A percentile compares a stretch with the other conserved stretches of the same genome.
phyloP scores from a whole-genome alignment of 2,888 invertebrate genomes.

The Schizaphis graminum region DNA sequence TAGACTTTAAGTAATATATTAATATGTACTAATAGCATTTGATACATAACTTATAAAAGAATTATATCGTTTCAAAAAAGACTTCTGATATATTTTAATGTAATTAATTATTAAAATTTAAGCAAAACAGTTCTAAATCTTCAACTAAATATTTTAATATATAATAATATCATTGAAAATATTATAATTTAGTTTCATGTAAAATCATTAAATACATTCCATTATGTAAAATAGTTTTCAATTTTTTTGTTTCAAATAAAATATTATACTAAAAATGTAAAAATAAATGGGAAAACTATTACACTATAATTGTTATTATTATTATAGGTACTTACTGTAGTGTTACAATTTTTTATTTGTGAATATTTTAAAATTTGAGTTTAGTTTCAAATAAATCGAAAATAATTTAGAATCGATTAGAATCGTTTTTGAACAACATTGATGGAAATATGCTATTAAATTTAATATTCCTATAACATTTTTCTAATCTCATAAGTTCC shows the following conservation, averaged over 20 bases:
- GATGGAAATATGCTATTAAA: neutral
- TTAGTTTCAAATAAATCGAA: neutral
- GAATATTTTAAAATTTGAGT: neutral
- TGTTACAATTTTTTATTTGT: neutral
- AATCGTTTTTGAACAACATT: neutral
- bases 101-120: neutral
- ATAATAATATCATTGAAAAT: neutral
- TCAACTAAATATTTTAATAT: neutral
- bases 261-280: neutral
- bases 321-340: neutral
- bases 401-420: neutral
- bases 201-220: neutral
- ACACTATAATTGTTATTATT: neutral
- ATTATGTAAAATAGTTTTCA: neutral
- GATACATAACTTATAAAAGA: neutral
- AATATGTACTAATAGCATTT: neutral
- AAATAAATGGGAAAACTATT: neutral
- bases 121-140: neutral
- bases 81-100: neutral
- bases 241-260: neutral
- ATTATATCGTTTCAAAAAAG: neutral
- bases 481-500: neutral
- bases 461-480: neutral
- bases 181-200: neutral
- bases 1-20: neutral